phyloP scores from a whole-genome alignment of 2,888 invertebrate genomes.

The Thymelicus sylvestris region DNA sequence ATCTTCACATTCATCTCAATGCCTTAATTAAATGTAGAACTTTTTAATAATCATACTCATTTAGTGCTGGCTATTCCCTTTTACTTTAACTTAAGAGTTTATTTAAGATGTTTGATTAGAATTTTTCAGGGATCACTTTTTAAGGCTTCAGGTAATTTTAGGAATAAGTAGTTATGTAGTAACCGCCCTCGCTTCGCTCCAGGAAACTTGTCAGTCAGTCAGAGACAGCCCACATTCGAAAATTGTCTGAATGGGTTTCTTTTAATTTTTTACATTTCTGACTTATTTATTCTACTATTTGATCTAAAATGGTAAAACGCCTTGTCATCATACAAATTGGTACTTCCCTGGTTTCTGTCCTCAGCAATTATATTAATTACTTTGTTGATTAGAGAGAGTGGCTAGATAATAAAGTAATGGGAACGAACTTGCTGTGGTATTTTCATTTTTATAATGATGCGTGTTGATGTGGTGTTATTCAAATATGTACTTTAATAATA shows the following conservation, averaged over 20 bases:
- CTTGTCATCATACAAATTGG: slow-evolving; percentile 14
- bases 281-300: too few species aligned
- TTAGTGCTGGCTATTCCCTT: not conserved
- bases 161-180: too few species aligned
- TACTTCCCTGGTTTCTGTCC: slow-evolving; percentile 8
- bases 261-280: too few species aligned
- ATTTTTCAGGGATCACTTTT: too few species aligned
- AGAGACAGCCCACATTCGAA: too few species aligned
- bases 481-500: not conserved
- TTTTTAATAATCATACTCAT: not conserved
- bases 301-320: not conserved
- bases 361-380: slow-evolving; percentile 26
- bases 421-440: not conserved
- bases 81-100: not conserved
- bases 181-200: too few species aligned
- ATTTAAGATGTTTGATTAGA: not conserved
- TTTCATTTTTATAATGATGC: not conserved
- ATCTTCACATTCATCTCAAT: not conserved
- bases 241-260: too few species aligned
- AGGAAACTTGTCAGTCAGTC: too few species aligned
- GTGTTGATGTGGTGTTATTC: not conserved
- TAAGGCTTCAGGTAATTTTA: too few species aligned
- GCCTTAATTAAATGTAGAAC: not conserved
- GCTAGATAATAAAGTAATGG: slow-evolving; percentile 26
- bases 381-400: slow-evolving; percentile 19